phyloP scores from a whole-genome alignment of 2,888 invertebrate species.

The Rotaria socialis region DNA sequence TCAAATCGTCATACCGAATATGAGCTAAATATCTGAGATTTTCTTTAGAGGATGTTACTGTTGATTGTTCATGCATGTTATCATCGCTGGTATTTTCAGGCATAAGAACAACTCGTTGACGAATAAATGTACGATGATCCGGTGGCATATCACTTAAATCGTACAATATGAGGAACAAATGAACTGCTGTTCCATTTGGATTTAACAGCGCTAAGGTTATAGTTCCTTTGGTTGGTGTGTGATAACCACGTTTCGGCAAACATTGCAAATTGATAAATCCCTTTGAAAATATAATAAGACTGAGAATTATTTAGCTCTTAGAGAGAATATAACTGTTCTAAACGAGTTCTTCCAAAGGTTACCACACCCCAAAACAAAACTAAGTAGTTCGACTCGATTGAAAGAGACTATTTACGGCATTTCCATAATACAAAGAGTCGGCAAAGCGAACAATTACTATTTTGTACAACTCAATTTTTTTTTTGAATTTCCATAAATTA shows the following conservation, averaged over 20 bases:
- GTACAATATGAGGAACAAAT: constrained; percentile 92
- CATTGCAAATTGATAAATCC: constrained; percentile 78
- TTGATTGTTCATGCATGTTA: constrained; percentile 48
- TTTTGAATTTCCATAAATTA: no score
- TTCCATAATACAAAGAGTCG: no score
- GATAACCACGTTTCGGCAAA: constrained; percentile 77
- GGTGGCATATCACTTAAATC: constrained; percentile 89
- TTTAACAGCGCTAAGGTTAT: constrained; percentile 80
- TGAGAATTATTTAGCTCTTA: no score
- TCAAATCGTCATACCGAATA: constrained; percentile 67
- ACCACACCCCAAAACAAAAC: no score
- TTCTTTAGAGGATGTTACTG: not conserved
- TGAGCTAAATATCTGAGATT: constrained; percentile 84
- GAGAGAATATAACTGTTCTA: no score
- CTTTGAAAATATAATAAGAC: constrained; percentile 62
- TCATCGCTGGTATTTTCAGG: constrained; percentile 60
- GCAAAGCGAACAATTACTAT: no score
- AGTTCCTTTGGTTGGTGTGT: constrained; percentile 82
- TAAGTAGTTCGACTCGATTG: no score
- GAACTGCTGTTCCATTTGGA: constrained; percentile 87
- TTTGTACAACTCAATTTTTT: no score
- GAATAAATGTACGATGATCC: constrained; percentile 82
- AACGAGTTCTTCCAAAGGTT: no score
- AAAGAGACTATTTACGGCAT: no score
- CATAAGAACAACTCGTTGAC: constrained; percentile 83